Base-by-base conservation (phyloP, 1,140 invertebrate species). In the Aphidius gifuensis region DNA sequence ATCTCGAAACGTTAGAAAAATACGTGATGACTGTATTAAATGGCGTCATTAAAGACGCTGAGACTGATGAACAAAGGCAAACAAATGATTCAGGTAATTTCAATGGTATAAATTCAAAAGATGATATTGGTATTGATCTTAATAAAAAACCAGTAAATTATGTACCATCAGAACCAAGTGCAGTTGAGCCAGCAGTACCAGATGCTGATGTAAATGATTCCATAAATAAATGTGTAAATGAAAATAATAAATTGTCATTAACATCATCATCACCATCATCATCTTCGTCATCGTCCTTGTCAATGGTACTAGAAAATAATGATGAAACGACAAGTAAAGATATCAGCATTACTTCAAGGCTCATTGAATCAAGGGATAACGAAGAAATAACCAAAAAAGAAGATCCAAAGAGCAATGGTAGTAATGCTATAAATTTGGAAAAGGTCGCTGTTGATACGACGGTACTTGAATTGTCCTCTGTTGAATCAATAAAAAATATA, bases 11-110 rank as follows among this genome's bases (percentile, higher is more conserved):
- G 6, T 62, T 79, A 1, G 78, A 80, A 49, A 78, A 80, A 54
- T 78, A 77, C 68, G 76, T 80, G 53, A 81, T 80, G 79, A 81
- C 78, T 39, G 76, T 81, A 48, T 61, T 81, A n/a, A 80, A 76
- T 60, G 75, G 74, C 1, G 78, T 79, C 7, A 81, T 80, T 9
- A 73, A 80, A 49, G 76, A 78, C 16, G 69, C 79, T 47, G 74
- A 73, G 60, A 62, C 62, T 9, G 11, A 57, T 44, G 53, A 65
- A 38, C n/a, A 53, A 23, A 46, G 6, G 11, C 39, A 64, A 9
- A 11, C 60, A 4, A 48, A 62, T 7, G 43, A 64, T 40, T 11
- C 60, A 9, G 48, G 38, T 11, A 47, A 48, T 6, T 61, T 51
- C 3, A 65, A 66, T 7, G 64, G 62, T 9, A 23, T 58, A 5